A percentile compares a stretch with the other conserved stretches of the same genome.
Conservation (phyloP, 2,888 invertebrate species). For the Pandemis corylana region DNA sequence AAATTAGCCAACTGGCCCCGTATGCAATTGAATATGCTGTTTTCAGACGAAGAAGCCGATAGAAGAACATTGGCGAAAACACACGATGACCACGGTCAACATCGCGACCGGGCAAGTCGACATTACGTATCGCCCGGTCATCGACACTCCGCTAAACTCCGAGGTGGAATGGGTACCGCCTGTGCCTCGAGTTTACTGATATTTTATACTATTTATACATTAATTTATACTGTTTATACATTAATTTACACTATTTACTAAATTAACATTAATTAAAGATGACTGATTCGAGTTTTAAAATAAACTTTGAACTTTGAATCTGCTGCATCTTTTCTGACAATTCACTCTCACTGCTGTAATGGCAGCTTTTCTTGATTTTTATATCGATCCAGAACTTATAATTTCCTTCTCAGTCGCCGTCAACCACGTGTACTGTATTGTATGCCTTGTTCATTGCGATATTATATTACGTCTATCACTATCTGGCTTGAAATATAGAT, state of each 20-base stretch:
- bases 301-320: neutral
- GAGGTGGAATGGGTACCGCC: constrained; percentile 95
- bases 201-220: neutral
- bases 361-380: no score
- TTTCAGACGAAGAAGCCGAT: constrained; percentile 87
- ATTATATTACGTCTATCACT: neutral
- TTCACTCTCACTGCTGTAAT: no score
- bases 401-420: no score
- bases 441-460: no score
- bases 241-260: neutral
- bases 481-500: neutral
- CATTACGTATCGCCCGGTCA: constrained; percentile 95
- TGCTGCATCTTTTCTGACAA: no score
- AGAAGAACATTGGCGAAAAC: constrained; percentile 98
- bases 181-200: constrained; percentile 95
- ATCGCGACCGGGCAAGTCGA: constrained; percentile 89
- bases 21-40: neutral
- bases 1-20: no score
- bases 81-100: constrained; percentile 92
- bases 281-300: neutral
- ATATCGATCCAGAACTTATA: no score
- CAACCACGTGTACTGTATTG: no score
- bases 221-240: neutral
- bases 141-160: constrained; percentile 93
- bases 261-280: neutral